Evolutionary conservation across 1,140 invertebrate genomes (phyloP).

Genomic region (Drosophila gunungcola): DNA sequence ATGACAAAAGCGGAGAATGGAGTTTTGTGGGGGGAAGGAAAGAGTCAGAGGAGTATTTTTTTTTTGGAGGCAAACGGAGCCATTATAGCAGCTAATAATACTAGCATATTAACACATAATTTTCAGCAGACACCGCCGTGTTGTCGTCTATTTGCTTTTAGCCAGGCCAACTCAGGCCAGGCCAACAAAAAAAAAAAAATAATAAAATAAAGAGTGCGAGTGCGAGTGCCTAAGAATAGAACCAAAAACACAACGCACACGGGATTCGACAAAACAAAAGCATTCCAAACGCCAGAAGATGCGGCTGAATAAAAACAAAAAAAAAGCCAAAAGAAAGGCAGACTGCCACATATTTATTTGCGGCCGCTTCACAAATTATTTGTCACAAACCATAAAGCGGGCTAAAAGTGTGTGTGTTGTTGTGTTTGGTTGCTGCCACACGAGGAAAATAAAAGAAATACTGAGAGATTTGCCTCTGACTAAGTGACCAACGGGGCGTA

Average conservation of each 20-base stretch:
- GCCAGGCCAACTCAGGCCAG: slow-evolving; percentile 50
- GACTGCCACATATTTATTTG: slow-evolving; percentile 72
- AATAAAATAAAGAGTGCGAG: slow-evolving; percentile 24
- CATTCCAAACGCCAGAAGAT: slow-evolving; percentile 71
- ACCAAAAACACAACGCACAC: not conserved
- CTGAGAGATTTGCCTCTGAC: slow-evolving; percentile 27
- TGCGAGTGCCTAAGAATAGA: slow-evolving; percentile 46
- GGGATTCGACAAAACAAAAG: slow-evolving; percentile 55
- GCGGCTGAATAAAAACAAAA: slow-evolving; percentile 41
- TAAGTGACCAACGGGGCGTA: slow-evolving; percentile 77
- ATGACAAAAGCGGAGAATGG: slow-evolving; percentile 24
- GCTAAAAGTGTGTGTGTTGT: slow-evolving; percentile 27
- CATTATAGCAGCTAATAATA: slow-evolving; percentile 77
- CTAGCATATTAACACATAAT: slow-evolving; percentile 82
- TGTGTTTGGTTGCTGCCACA: slow-evolving; percentile 19
- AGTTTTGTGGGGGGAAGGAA: not conserved
- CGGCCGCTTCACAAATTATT: slow-evolving; percentile 79
- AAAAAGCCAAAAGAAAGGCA: slow-evolving; percentile 4
- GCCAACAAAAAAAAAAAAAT: slow-evolving; percentile 45
- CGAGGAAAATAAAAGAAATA: slow-evolving; percentile 14
- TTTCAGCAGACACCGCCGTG: slow-evolving; percentile 55
- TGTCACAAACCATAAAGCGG: slow-evolving; percentile 79
- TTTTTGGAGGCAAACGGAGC: slow-evolving; percentile 20
- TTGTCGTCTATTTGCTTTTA: slow-evolving; percentile 60
- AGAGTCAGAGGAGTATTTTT: no score